Percentiles rank a stretch among this genome's conserved stretches.
Conservation (phyloP, 2,888 invertebrate genomes). For the Halocaridina rubra region DNA sequence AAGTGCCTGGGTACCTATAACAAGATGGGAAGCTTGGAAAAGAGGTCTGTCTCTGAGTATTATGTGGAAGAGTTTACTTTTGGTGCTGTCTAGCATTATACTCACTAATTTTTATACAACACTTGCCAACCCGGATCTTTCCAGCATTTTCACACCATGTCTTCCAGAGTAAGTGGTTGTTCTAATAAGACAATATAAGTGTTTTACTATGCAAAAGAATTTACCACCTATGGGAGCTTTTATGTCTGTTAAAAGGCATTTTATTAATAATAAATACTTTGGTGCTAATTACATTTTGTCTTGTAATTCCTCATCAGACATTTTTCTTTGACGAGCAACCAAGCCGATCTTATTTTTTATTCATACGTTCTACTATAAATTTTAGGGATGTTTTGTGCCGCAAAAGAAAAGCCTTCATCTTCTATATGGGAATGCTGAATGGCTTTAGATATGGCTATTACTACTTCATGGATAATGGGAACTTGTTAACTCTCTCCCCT, state of each 20-base stretch:
- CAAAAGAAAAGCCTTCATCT: conserved; percentile 16
- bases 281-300: neutral
- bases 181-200: too few species aligned
- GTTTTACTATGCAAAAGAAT: too few species aligned
- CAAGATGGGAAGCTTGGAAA: conserved; percentile 26
- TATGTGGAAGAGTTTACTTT: neutral
- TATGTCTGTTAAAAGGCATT: neutral
- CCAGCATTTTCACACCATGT: conserved; percentile 13
- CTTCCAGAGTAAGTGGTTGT: conserved; percentile 6
- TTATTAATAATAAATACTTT: neutral
- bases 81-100: conserved; percentile 9
- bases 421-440: conserved; percentile 4
- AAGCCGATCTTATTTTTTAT: neutral
- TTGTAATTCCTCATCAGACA: too few species aligned
- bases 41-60: conserved; percentile 16
- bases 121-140: conserved; percentile 33
- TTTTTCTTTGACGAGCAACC: neutral
- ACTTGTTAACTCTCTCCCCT: conserved; percentile 16
- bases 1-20: conserved; percentile 36
- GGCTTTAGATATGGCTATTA: conserved; percentile 15
- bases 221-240: too few species aligned
- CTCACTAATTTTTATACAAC: conserved; percentile 35
- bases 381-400: conserved; percentile 28
- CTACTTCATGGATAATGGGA: conserved; percentile 42
- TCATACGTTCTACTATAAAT: neutral